Evolutionary conservation across 2,797 vertebrate genomes (phyloP).

Genomic region (Huso huso): DNA sequence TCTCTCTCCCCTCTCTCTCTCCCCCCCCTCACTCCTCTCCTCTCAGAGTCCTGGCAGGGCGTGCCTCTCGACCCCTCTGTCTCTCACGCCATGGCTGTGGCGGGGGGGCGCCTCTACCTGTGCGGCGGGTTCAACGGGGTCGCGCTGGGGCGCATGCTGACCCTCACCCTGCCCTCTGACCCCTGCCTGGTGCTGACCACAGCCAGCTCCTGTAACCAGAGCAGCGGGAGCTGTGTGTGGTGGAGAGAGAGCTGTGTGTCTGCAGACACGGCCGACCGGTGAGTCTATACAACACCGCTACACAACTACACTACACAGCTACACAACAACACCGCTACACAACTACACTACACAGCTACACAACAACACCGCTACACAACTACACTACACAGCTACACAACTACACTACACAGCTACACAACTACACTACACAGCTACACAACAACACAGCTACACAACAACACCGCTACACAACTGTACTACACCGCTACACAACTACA

Average conservation of each 20-base stretch:
- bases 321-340: neutral
- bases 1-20: too few species aligned
- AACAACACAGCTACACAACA: too few species aligned
- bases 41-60: slow-evolving; percentile 57
- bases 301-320: neutral
- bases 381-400: too few species aligned
- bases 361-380: too few species aligned
- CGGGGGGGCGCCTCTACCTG: slow-evolving; percentile 63
- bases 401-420: neutral
- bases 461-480: too few species aligned
- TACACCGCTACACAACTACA: neutral
- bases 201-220: slow-evolving; percentile 70
- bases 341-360: neutral
- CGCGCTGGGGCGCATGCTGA: slow-evolving; percentile 71
- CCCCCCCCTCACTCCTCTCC: neutral
- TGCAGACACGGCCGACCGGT: slow-evolving; percentile 78
- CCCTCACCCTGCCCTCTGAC: slow-evolving; percentile 69
- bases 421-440: neutral
- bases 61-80: slow-evolving; percentile 73
- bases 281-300: slow-evolving; percentile 5
- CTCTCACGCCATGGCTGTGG: slow-evolving; percentile 68
- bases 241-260: slow-evolving; percentile 70
- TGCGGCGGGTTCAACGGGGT: slow-evolving; percentile 84
- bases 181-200: slow-evolving; percentile 70
- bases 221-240: slow-evolving; percentile 77